Evolutionary conservation across 2,888 invertebrate genomes (phyloP).

Genomic region (Cheilosia pagana): DNA sequence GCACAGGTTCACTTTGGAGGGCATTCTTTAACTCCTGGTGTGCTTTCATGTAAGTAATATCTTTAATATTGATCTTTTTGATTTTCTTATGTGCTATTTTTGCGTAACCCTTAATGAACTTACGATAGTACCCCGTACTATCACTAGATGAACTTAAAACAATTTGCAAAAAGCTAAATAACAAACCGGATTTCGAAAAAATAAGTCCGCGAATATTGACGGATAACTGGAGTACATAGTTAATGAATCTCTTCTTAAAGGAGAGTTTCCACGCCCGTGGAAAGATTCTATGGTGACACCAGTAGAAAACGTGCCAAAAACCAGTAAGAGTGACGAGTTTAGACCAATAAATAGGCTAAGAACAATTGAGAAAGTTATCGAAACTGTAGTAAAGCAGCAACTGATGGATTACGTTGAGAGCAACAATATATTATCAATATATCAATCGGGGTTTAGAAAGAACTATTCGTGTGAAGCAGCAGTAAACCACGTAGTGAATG

Average conservation of each 20-base stretch:
- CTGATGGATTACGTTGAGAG: too few species aligned
- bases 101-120: slow-evolving; percentile 56
- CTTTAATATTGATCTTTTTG: neutral
- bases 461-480: too few species aligned
- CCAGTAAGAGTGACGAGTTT: neutral
- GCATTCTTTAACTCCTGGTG: neutral
- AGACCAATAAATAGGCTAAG: neutral
- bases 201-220: too few species aligned
- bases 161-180: too few species aligned
- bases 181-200: too few species aligned
- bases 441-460: too few species aligned
- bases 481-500: too few species aligned
- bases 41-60: neutral
- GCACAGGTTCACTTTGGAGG: neutral
- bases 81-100: slow-evolving; percentile 15
- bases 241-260: neutral
- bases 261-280: neutral
- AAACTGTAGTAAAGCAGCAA: too few species aligned
- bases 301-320: neutral
- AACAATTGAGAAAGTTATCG: too few species aligned
- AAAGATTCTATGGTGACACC: slow-evolving; percentile 10
- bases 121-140: slow-evolving; percentile 54
- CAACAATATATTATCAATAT: too few species aligned
- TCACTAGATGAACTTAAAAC: too few species aligned
- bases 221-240: slow-evolving; percentile 3